Conservation (phyloP, 2,888 invertebrate species). For the Drosophila atroscutellata region DNA sequence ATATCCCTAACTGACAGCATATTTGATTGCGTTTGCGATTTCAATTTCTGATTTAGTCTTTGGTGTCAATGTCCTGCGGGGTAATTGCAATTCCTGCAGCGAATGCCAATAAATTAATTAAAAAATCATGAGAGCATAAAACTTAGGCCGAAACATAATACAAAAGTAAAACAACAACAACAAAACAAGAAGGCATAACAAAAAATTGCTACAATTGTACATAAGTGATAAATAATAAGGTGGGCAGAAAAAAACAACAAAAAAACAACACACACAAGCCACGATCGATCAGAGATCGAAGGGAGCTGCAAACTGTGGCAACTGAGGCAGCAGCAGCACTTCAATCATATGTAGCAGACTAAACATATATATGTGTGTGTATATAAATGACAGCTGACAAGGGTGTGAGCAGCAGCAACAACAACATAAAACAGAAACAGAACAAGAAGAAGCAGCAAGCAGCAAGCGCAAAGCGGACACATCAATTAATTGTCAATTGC, state of each 20-base stretch:
- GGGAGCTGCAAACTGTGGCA: conserved; percentile 42
- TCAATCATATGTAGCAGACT: conserved; percentile 63
- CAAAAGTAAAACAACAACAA: conserved; percentile 34
- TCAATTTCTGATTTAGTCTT: conserved; percentile 22
- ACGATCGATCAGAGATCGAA: conserved; percentile 48
- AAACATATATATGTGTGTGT: conserved; percentile 21
- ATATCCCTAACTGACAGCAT: conserved; percentile 28
- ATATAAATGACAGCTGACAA: conserved; percentile 77
- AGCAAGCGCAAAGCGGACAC: conserved; percentile 71
- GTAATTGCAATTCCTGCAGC: conserved; percentile 43
- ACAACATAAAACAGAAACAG: not conserved
- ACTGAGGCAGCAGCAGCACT: conserved; percentile 57
- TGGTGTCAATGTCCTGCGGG: conserved; percentile 51
- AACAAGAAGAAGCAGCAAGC: conserved; percentile 5
- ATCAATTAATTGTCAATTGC: conserved; percentile 82
- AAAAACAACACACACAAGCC: conserved; percentile 17
- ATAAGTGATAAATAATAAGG: conserved; percentile 75
- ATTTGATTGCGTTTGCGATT: conserved; percentile 39
- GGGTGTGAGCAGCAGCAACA: conserved; percentile 71
- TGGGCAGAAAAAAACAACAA: conserved; percentile 44
- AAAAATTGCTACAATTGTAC: conserved; percentile 58
- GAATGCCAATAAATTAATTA: conserved; percentile 69
- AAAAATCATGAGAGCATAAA: conserved; percentile 73
- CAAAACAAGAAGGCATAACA: conserved; percentile 17
- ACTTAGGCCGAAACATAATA: conserved; percentile 57